These are phyloP conservation scores for Eurystomus glaucurus DNA, from an alignment of 2,797 vertebrate genomes.

Conservation along the genomic window DNA sequence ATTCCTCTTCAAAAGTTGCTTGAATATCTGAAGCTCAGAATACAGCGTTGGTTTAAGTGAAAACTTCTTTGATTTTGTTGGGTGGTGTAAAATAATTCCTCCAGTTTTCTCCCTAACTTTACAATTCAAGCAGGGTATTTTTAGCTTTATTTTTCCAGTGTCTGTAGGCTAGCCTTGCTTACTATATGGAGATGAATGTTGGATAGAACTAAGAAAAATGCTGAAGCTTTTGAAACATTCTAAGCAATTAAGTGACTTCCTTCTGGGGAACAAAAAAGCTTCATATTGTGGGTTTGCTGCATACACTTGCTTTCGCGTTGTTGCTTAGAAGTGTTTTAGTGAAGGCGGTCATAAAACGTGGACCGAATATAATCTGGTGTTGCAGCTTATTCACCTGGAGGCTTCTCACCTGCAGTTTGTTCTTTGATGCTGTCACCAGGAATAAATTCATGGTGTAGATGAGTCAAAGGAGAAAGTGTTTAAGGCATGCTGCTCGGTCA, in stretches of 20 bases:
- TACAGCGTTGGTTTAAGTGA: background rate
- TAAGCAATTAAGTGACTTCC: background rate
- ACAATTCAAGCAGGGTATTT: constrained; percentile 10
- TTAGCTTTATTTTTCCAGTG: background rate
- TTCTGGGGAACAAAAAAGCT: background rate
- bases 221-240: background rate
- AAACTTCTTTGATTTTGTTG: background rate
- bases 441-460: background rate
- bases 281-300: background rate
- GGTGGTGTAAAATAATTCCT: background rate
- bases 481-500: background rate
- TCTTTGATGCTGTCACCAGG: background rate
- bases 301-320: rapidly evolving
- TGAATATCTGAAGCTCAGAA: background rate
- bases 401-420: background rate
- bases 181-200: background rate
- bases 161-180: background rate
- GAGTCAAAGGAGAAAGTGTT: background rate
- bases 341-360: background rate
- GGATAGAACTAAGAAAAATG: background rate
- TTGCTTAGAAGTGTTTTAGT: background rate
- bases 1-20: background rate
- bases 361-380: background rate
- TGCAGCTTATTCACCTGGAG: background rate
- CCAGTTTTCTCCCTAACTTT: background rate